Base-by-base conservation (phyloP, 2,797 vertebrate genomes). In the Rhynchonycteris naso region DNA sequence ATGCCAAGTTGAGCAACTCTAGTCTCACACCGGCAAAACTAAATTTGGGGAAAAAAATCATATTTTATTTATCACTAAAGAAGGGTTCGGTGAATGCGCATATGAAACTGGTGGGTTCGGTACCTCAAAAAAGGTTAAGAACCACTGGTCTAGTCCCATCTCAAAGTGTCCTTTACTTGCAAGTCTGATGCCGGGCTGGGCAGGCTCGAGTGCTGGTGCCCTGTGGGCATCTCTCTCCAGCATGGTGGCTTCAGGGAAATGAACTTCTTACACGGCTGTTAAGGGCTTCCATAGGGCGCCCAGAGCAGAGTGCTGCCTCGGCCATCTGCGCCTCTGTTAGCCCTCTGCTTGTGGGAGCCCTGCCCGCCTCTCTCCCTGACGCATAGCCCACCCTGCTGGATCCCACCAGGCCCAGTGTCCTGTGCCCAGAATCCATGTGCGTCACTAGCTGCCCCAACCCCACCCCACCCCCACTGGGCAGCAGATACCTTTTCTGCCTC, bases 381-480 rank as follows among this genome's bases (percentile, higher is more conserved):
- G 30, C 54, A 22, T 8, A 28, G 58, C n/a, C 28, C 52, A 28
- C 21, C 52, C n/a, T 14, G 0, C 28, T 12, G n/a, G 24, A 30
- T 54, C 65, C 61, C 54, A 24, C 9, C 5, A 15, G n/a, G 69
- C n/a, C 56, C 1, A 0, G 5, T 14, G 7, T 35, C 35, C 59
- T 30, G 16, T 80, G 68, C n/a, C 81, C 8, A 4, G 52, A 52
- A 75, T 63, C 86, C 68, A 72, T 2, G 4, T 2, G 4, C 58
- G 54, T 24, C 30, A n/a, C 13, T 35, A 38, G 47, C 68, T 0
- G 0, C 4, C 14, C 66, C 35, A n/a, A 15, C 1, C 1, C 26
- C 14, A 5, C 11, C 18, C 33, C 6, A 0, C 1, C 15, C 30
- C 79, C 14, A 10, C 28, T 0, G 33, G n/a, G n/a, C 21, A 61